Evolutionary conservation across 2,113 vertebrate genomes (phyloP), one percentile per base, ranked within the genome.

Genomic region (Sigmodon hispidus): DNA sequence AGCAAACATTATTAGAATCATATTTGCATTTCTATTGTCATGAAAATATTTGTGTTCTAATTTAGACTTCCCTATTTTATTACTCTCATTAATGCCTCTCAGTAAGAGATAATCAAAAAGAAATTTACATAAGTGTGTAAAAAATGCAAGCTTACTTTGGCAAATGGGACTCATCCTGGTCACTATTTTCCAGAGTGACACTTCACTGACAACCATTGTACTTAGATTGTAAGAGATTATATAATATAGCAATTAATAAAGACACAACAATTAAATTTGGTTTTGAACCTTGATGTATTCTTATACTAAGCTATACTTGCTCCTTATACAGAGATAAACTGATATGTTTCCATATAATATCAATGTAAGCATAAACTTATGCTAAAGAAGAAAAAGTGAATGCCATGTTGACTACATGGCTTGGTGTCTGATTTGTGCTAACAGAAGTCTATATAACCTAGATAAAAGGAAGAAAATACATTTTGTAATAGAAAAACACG

Each of bases 21-120:
- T 67, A 95, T 86, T 95, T 98, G 88, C 65, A 96, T 96, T 96
- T 96, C 76, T 88, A 85, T 94, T 96, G 85, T 96, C 80, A 96
- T 90, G 52, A 94, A 94, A 94, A 94, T 81, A 94, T 93, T 45
- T 94, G 40, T 92, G 50, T 81, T 96, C 85, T 96, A 97, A 96
- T 95, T 96, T 95, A 96, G 59, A 70, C 43, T 48, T 96, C 52
- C 76, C 31, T 85, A 31, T 96, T 92, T 93, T 52, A 96, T 96
- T 96, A 83, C 29, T 94, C 48, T 93, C 90, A 96, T 94, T 96
- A 97, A 40, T 83, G 43, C 57, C 36, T 96, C 76, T 92, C 85
- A 85, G 65, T 90, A 92, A 95, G 84, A 76, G 59, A 93, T 90
- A 96, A 93, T 87, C 67, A 91, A 29, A 52, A 92, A 72, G 87